Conservation (phyloP, 1,140 invertebrate species). For the Trypoxylus dichotomus region DNA sequence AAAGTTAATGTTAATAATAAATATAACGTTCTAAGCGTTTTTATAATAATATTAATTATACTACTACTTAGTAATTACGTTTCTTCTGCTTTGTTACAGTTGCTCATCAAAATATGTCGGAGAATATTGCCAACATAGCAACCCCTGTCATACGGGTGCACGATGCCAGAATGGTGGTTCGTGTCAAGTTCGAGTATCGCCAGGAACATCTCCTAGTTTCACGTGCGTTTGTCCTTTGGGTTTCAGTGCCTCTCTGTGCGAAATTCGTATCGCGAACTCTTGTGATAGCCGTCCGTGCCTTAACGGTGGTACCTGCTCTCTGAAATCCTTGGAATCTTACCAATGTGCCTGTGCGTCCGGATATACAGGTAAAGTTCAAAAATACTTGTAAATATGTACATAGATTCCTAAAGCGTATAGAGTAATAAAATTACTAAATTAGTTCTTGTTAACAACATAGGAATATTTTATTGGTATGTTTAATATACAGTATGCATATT, state of each 20-base stretch:
- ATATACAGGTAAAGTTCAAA: conserved; percentile 72
- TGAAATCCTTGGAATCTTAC: conserved; percentile 76
- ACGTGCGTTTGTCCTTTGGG: conserved; percentile 86
- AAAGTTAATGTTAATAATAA: too few relatives aligned
- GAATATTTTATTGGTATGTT: too few relatives aligned
- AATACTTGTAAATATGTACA: conserved; percentile 27
- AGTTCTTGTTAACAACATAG: too few relatives aligned
- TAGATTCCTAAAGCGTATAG: too few relatives aligned
- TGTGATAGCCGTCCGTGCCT: conserved; percentile 87
- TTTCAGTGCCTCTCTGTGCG: conserved; percentile 90
- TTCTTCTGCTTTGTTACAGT: conserved; percentile 67
- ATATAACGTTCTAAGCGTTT: background rate
- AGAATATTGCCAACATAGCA: conserved; percentile 90
- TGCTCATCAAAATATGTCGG: conserved; percentile 89
- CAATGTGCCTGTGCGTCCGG: conserved; percentile 82
- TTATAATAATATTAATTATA: conserved; percentile 21
- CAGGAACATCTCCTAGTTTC: conserved; percentile 71
- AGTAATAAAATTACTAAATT: too few relatives aligned
- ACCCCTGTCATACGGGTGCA: conserved; percentile 84
- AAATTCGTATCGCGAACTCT: conserved; percentile 84
- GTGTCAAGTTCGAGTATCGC: conserved; percentile 75
- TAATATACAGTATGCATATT: too few relatives aligned
- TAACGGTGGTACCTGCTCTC: conserved; percentile 82
- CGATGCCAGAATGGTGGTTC: conserved; percentile 92
- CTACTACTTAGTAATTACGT: too few relatives aligned